Conservation (phyloP, 2,113 vertebrate species). For the Paraplagusia blochii region DNA sequence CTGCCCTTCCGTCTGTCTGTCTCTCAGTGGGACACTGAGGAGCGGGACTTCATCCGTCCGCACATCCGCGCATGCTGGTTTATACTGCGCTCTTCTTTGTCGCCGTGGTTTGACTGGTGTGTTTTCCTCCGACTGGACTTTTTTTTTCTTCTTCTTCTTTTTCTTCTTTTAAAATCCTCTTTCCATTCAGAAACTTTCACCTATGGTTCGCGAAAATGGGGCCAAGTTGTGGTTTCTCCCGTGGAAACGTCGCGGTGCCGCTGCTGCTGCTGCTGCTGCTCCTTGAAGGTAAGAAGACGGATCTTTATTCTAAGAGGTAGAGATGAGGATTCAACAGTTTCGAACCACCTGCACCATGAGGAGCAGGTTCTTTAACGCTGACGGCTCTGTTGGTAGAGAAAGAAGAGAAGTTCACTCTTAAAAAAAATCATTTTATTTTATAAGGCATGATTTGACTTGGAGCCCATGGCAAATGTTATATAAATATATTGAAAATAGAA, state of each 20-base stretch:
- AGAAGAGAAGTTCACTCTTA: too few species aligned
- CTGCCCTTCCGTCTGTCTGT: too few species aligned
- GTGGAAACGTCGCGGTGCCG: constrained; percentile 61
- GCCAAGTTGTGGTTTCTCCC: constrained; percentile 68
- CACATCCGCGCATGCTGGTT: constrained; percentile 32
- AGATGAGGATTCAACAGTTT: neutral
- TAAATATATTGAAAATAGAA: too few species aligned
- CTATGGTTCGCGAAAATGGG: constrained; percentile 76
- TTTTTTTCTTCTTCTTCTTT: neutral
- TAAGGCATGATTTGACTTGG: too few species aligned
- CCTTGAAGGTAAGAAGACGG: constrained; percentile 66
- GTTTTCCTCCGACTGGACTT: neutral
- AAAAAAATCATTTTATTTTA: too few species aligned
- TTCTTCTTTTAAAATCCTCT: constrained; percentile 23
- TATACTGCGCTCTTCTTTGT: neutral
- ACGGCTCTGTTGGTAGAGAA: too few species aligned
- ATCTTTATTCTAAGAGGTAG: neutral
- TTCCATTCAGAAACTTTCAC: constrained; percentile 66
- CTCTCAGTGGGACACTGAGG: constrained; percentile 67
- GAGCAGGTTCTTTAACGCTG: too few species aligned
- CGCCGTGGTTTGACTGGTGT: neutral
- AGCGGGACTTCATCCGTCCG: constrained; percentile 37
- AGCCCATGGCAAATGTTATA: too few species aligned
- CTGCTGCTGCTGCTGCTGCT: constrained; percentile 51
- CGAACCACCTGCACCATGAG: neutral